Evolutionary conservation across 2,888 invertebrate genomes (phyloP).

Genomic region (Slavum lentiscoides): DNA sequence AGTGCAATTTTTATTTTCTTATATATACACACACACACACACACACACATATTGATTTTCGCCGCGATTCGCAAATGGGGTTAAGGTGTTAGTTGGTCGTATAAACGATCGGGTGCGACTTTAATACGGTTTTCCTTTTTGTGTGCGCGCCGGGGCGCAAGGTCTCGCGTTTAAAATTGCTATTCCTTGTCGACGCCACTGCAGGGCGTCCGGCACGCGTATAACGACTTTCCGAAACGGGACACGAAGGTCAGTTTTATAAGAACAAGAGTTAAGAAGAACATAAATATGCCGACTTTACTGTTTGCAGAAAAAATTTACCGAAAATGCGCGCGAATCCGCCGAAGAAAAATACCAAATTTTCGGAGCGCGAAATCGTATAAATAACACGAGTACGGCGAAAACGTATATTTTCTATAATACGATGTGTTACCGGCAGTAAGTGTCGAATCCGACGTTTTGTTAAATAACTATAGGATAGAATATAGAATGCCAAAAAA

Average conservation of each 20-base stretch:
- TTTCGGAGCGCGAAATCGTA: too few species aligned
- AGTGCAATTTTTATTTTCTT: background rate
- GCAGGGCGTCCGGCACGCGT: background rate
- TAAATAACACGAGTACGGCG: too few species aligned
- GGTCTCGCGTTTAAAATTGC: constrained; percentile 30
- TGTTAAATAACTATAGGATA: too few species aligned
- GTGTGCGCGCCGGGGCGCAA: constrained; percentile 29
- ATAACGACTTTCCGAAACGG: constrained; percentile 3
- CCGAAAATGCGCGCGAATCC: too few species aligned
- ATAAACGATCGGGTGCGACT: constrained; percentile 17
- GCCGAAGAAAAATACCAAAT: too few species aligned
- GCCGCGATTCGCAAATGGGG: constrained; percentile 23
- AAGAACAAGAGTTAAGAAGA: constrained; percentile 26
- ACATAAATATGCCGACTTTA: background rate
- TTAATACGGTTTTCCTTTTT: constrained; percentile 51
- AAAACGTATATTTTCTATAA: too few species aligned
- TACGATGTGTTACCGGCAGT: too few species aligned
- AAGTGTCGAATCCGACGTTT: too few species aligned
- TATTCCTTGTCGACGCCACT: constrained; percentile 44
- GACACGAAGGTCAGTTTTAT: constrained; percentile 5
- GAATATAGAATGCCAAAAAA: too few species aligned
- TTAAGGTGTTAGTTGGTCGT: constrained; percentile 50
- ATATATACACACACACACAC: constrained; percentile 15
- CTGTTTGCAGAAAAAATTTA: too few species aligned
- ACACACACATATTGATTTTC: constrained; percentile 29